Evolutionary conservation across 2,113 vertebrate species (phyloP).

Genomic region (Recurvirostra avosetta): DNA sequence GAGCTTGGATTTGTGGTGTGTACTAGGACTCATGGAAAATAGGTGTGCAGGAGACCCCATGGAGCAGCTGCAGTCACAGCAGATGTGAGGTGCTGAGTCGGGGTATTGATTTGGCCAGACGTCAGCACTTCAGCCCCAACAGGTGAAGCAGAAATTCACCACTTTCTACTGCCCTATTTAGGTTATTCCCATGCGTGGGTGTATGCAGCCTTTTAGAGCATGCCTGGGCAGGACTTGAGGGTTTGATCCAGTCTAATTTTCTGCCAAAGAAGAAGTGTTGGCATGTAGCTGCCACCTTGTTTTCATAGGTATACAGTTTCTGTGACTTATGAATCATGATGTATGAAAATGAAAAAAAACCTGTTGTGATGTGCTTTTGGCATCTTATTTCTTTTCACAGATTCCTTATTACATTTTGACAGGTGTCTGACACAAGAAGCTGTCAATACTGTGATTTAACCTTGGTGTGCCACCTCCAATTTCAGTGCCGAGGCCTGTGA

Average conservation of each 20-base stretch:
- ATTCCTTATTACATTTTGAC: constrained; percentile 67
- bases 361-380: constrained; percentile 38
- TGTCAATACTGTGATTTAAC: constrained; percentile 60
- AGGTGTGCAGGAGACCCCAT: not conserved
- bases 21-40: not conserved
- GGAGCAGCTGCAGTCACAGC: not conserved
- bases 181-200: not conserved
- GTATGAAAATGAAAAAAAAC: constrained; percentile 41
- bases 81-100: not conserved
- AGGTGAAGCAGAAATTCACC: not conserved
- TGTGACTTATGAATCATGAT: constrained; percentile 15
- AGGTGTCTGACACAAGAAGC: constrained; percentile 57
- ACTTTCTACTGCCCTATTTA: not conserved
- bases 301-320: not conserved
- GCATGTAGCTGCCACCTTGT: not conserved
- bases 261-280: not conserved
- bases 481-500: constrained; percentile 31
- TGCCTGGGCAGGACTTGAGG: not conserved
- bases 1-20: not conserved
- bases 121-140: not conserved
- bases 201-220: not conserved
- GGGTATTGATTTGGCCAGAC: not conserved
- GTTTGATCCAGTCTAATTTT: not conserved
- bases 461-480: constrained; percentile 62
- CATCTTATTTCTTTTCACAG: constrained; percentile 50